phyloP scores from a whole-genome alignment of 1,140 invertebrate genomes.

The Bradysia coprophila region DNA sequence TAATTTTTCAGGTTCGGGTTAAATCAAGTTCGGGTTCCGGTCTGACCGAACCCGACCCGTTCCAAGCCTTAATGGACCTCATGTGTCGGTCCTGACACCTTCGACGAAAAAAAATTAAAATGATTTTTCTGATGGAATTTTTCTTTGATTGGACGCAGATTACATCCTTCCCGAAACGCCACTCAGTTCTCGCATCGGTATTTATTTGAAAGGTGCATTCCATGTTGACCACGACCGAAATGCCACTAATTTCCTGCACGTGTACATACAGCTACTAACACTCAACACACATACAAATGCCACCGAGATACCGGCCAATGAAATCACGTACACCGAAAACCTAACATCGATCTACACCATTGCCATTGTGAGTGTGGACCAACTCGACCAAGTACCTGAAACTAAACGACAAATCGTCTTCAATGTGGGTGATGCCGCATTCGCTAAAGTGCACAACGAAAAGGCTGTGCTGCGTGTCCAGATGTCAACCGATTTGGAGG shows the following conservation, averaged over 20 bases:
- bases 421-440: slow-evolving; percentile 19
- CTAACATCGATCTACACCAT: background rate
- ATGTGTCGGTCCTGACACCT: too few species aligned
- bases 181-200: background rate
- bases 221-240: background rate
- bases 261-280: background rate
- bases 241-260: background rate
- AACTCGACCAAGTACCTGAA: slow-evolving; percentile 30
- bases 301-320: background rate
- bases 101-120: too few species aligned
- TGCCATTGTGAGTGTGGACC: slow-evolving; percentile 5
- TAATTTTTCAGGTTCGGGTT: too few species aligned
- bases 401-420: slow-evolving; percentile 25
- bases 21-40: too few species aligned
- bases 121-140: too few species aligned
- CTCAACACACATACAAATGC: background rate
- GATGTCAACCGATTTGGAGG: slow-evolving; percentile 29
- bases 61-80: too few species aligned
- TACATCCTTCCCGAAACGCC: background rate
- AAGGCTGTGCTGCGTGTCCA: slow-evolving; percentile 19
- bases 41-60: too few species aligned
- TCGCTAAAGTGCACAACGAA: slow-evolving; percentile 8
- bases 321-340: background rate
- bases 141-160: too few species aligned
- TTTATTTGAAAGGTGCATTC: background rate